Percentiles rank a stretch among this genome's conserved stretches.
Evolutionary conservation across 2,113 vertebrate species (phyloP).

Genomic region (Cinclus cinclus): DNA sequence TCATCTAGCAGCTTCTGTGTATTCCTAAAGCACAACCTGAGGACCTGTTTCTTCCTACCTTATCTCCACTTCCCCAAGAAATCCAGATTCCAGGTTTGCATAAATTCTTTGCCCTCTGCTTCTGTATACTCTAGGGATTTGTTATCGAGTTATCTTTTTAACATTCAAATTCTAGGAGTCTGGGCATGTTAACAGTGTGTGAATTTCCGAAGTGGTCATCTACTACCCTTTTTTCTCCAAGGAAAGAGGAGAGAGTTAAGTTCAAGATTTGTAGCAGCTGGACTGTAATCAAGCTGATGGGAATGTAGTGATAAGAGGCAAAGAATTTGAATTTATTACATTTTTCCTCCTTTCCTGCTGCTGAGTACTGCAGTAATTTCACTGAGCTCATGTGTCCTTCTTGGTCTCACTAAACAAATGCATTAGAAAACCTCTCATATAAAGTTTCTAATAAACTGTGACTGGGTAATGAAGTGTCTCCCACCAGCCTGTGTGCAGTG

Average conservation of each 20-base stretch:
- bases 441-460: background rate
- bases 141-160: background rate
- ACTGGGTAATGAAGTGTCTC: background rate
- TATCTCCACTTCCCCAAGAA: background rate
- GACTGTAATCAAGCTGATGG: slow-evolving; percentile 59
- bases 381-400: slow-evolving; percentile 5
- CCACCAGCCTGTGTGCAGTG: background rate
- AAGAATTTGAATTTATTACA: slow-evolving; percentile 62
- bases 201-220: background rate
- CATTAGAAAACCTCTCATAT: background rate
- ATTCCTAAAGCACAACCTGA: background rate
- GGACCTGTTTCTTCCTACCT: background rate
- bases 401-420: background rate
- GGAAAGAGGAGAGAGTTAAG: slow-evolving; percentile 44
- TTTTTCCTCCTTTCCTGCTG: slow-evolving; percentile 38
- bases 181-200: background rate
- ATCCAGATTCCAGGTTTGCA: background rate
- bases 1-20: background rate
- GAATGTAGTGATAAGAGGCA: slow-evolving; percentile 62
- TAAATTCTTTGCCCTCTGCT: background rate
- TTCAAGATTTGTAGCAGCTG: slow-evolving; percentile 63
- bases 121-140: background rate
- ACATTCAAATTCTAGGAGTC: background rate
- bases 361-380: slow-evolving; percentile 51
- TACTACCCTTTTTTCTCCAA: background rate